Base-by-base conservation (phyloP, 2,797 vertebrate species). In the Syndactyla subalaris region DNA sequence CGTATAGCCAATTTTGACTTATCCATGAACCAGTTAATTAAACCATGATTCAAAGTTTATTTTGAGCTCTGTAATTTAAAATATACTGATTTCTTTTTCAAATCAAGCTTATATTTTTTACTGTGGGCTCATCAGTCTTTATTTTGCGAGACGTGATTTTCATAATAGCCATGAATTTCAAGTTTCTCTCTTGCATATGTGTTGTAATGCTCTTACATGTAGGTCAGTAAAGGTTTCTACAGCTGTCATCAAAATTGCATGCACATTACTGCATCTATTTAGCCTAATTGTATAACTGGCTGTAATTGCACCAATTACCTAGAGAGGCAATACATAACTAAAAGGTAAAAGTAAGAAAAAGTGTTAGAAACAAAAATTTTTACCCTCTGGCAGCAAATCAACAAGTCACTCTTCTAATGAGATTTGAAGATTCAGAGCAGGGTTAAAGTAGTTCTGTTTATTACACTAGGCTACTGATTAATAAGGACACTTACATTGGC, bases 271-370 rank as follows among this genome's bases (percentile, higher is more conserved):
- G 0, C 51, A 74, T 87, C 48, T 78, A 0, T 91, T 95, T 92
- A 51, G 55, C 79, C 48, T 95, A 85, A 93, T 81, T 96, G 67
- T 72, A 30, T 94, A 94, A 84, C 59, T 88, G 85, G 45, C 76
- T 68, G 58, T 81, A 76, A 96, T 89, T 92, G 77, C 62, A 68
- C 32, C 70, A 63, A 67, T 88, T 88, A 85, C 63, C 51, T 65
- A 52, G 54, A 72, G 46, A 86, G 41, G 24, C 38, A 85, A 80
- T 30, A 78, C 17, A 51, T n/a, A 36, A 77, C 36, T 74, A 41
- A 70, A 88, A 92, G n/a, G 41, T 45, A 54, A 82, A 93, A 91
- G n/a, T 54, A 76, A 63, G 30, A 52, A 88, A 73, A 86, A 86
- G 7, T 20, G 30, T 18, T 79, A 58, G 77, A 34, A 91, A 90